Evolutionary conservation across 1,140 invertebrate genomes (phyloP).

Genomic region (Drosophila tropicalis): DNA sequence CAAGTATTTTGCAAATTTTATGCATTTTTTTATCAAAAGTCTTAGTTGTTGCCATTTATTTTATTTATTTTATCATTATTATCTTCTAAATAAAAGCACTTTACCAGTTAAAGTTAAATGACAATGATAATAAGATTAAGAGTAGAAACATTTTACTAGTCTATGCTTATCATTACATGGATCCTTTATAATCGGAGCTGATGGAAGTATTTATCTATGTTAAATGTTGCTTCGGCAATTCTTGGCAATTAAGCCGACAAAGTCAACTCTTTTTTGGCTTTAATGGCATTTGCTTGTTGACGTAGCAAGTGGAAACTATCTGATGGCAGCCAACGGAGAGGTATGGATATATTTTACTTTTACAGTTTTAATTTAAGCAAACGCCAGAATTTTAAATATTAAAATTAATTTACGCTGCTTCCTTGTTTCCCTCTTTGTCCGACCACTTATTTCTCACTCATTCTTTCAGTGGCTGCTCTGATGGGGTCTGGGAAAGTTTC

Average conservation of each 20-base stretch:
- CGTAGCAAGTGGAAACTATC: neutral
- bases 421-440: neutral
- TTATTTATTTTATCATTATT: no score
- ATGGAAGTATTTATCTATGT: no score
- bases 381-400: slow-evolving; percentile 61
- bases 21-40: no score
- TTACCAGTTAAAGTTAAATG: no score
- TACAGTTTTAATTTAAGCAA: slow-evolving; percentile 36
- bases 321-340: neutral
- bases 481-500: neutral
- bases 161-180: no score
- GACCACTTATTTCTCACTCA: neutral
- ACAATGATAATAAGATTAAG: no score
- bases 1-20: no score
- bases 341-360: slow-evolving; percentile 50
- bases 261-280: neutral
- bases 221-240: neutral
- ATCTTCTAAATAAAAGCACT: no score
- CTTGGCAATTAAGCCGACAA: neutral
- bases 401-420: slow-evolving; percentile 38
- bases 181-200: no score
- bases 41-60: no score
- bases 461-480: neutral
- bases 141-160: no score
- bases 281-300: neutral